Evolutionary conservation across 2,888 invertebrate genomes (phyloP).

Genomic region (Cheilosia grossa): DNA sequence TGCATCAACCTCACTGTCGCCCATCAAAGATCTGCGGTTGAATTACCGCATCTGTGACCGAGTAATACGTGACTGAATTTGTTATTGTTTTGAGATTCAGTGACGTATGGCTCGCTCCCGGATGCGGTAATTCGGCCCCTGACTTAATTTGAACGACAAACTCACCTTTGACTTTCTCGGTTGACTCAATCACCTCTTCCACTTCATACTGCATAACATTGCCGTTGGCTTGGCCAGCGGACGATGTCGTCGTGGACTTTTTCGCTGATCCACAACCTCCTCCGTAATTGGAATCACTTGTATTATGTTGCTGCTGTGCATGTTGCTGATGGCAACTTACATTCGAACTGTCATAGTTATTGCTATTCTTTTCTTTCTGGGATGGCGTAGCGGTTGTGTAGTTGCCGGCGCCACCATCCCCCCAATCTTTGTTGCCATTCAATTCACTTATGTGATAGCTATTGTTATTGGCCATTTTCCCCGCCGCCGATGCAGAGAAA

Average conservation of each 20-base stretch:
- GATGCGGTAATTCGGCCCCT: too few relatives aligned
- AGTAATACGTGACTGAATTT: too few relatives aligned
- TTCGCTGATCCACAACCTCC: conserved; percentile 70
- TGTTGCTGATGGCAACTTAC: conserved; percentile 78
- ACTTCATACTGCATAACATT: conserved; percentile 80
- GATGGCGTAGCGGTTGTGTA: conserved; percentile 70
- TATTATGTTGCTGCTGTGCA: conserved; percentile 76
- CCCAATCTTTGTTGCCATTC: conserved; percentile 61
- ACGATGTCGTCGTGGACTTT: conserved; percentile 69
- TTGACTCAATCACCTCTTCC: conserved; percentile 80
- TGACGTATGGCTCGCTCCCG: too few relatives aligned
- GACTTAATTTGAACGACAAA: neutral
- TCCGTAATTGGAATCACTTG: conserved; percentile 45
- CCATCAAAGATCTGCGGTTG: too few relatives aligned
- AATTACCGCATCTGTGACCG: too few relatives aligned
- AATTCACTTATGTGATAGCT: conserved; percentile 55
- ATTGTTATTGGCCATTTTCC: conserved; percentile 54
- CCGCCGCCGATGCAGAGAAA: conserved; percentile 29
- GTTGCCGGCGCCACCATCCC: conserved; percentile 71
- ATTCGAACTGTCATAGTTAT: conserved; percentile 76
- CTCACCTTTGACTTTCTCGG: conserved; percentile 81
- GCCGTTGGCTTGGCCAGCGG: conserved; percentile 78
- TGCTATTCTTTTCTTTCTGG: conserved; percentile 71
- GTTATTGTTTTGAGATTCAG: too few relatives aligned
- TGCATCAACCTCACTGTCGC: too few relatives aligned